Conservation (phyloP, 2,113 vertebrate species). For the Psilopsiagon aymara region DNA sequence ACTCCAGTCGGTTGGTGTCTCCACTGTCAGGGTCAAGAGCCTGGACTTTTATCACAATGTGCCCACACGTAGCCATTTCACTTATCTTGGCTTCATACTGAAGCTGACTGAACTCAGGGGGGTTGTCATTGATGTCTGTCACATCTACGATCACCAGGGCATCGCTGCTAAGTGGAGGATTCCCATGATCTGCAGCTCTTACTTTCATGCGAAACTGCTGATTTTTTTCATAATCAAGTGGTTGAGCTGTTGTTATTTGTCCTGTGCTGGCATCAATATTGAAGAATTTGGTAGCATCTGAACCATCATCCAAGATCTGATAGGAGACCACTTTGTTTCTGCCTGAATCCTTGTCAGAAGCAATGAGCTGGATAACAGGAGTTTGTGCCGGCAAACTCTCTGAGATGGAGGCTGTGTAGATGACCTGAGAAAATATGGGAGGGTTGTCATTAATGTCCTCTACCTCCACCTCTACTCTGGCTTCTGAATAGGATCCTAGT, state of each 20-base stretch:
- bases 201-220: conserved; percentile 86
- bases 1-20: conserved; percentile 84
- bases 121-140: conserved; percentile 93
- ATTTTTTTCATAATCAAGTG: conserved; percentile 87
- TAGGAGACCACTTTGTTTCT: conserved; percentile 86
- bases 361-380: conserved; percentile 84
- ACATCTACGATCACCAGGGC: conserved; percentile 84
- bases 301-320: conserved; percentile 81
- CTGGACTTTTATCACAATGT: conserved; percentile 93
- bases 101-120: conserved; percentile 86
- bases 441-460: conserved; percentile 94
- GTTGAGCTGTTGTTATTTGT: conserved; percentile 82
- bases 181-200: conserved; percentile 85
- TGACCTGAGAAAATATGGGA: conserved; percentile 83
- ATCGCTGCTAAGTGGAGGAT: conserved; percentile 83
- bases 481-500: conserved; percentile 89
- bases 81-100: conserved; percentile 89
- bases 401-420: conserved; percentile 74
- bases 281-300: conserved; percentile 83
- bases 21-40: conserved; percentile 87
- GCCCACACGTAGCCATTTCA: conserved; percentile 91
- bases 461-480: conserved; percentile 89
- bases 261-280: conserved; percentile 84
- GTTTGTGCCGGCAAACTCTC: conserved; percentile 87
- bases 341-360: conserved; percentile 88